Percentiles rank a stretch among this genome's conserved stretches.
Evolutionary conservation across 92 coral and sea anemone species (phyloP).

Genomic region (Heliopora coerulea): DNA sequence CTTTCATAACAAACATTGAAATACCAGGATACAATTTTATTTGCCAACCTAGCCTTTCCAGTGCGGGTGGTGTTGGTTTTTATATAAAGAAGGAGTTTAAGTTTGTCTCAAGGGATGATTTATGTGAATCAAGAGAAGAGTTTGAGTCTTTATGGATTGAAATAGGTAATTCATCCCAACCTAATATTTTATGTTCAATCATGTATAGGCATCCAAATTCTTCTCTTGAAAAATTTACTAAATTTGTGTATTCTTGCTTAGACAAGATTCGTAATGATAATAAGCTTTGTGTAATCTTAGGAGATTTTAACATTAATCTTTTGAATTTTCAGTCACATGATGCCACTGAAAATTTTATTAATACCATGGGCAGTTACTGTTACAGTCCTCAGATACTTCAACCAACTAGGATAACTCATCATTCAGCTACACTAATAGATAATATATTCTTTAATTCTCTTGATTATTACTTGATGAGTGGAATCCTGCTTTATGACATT

Average conservation of each 20-base stretch:
- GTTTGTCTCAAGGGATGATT: conserved; percentile 29
- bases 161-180: conserved; percentile 38
- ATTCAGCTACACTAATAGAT: conserved; percentile 52
- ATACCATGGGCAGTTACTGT: conserved; percentile 51
- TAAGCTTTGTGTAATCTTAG: conserved; percentile 37
- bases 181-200: conserved; percentile 44
- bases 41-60: conserved; percentile 7
- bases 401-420: conserved; percentile 51
- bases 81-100: conserved; percentile 37
- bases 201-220: conserved; percentile 46
- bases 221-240: conserved; percentile 4
- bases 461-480: conserved; percentile 57
- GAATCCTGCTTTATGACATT: conserved; percentile 55
- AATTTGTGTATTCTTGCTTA: conserved; percentile 11
- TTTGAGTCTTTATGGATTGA: conserved; percentile 50
- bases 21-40: background rate
- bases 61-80: conserved; percentile 60
- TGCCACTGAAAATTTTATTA: conserved; percentile 48
- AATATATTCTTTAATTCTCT: conserved; percentile 51
- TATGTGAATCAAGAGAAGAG: conserved; percentile 24
- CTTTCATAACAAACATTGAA: background rate
- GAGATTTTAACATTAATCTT: conserved; percentile 47
- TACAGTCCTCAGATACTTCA: conserved; percentile 56
- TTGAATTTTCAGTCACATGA: conserved; percentile 46
- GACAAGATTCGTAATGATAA: conserved; percentile 46